Conservation (phyloP, 2,797 vertebrate species). For the Malurus leucopterus region DNA sequence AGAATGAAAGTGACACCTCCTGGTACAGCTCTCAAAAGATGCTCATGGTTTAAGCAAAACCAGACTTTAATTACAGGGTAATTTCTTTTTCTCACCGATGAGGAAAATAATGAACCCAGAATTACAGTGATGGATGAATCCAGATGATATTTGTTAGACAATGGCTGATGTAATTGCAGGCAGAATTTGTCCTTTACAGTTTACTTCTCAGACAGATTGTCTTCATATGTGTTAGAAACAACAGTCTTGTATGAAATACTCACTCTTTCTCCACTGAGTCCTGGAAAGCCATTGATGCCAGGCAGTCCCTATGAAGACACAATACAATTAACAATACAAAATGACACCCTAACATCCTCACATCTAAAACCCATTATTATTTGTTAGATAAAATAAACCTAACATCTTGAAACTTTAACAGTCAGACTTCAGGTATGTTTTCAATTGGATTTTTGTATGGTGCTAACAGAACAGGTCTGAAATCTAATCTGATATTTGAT, state of each 20-base stretch:
- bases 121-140: neutral
- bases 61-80: neutral
- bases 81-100: neutral
- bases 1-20: neutral
- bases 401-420: neutral
- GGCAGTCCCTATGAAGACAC: conserved; percentile 66
- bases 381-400: neutral
- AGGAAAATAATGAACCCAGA: neutral
- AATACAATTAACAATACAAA: neutral
- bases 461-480: neutral
- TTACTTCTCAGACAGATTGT: neutral
- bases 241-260: conserved; percentile 17
- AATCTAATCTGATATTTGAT: neutral
- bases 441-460: neutral
- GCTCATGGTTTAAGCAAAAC: neutral
- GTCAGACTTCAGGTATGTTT: neutral
- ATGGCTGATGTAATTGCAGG: neutral
- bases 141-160: neutral
- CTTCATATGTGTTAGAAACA: neutral
- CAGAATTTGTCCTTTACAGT: neutral
- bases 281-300: conserved; percentile 65
- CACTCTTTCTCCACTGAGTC: conserved; percentile 66
- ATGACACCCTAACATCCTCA: neutral
- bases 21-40: neutral
- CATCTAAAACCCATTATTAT: neutral